Conservation (phyloP, 2,888 invertebrate genomes). For the Athalia cordata region DNA sequence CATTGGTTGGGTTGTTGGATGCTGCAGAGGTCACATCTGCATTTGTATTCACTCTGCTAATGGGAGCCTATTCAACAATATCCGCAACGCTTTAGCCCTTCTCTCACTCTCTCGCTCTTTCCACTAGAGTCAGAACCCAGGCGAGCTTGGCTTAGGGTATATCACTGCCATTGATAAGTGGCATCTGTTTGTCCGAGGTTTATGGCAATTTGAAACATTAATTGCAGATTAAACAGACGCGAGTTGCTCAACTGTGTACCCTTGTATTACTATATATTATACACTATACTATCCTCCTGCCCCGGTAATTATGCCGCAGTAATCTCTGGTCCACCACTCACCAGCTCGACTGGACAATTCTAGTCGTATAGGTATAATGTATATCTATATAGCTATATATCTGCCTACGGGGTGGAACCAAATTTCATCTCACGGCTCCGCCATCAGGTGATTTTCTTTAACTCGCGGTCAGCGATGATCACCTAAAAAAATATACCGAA, state of each 20-base stretch:
- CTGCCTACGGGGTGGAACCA: neutral
- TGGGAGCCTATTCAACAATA: conserved; percentile 42
- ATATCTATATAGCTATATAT: conserved; percentile 48
- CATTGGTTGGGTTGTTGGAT: neutral
- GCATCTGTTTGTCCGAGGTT: conserved; percentile 64
- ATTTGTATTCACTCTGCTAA: conserved; percentile 21
- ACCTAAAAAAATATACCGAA: too few species aligned
- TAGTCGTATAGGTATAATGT: conserved; percentile 39
- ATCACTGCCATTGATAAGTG: conserved; percentile 66
- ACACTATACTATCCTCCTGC: conserved; percentile 28
- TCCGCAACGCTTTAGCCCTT: conserved; percentile 41
- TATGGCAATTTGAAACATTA: conserved; percentile 72
- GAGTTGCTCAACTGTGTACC: conserved; percentile 46
- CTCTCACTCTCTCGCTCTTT: too few species aligned
- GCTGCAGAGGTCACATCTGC: neutral
- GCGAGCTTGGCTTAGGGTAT: conserved; percentile 50
- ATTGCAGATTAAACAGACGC: conserved; percentile 71
- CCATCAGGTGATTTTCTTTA: too few species aligned
- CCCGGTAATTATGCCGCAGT: conserved; percentile 69
- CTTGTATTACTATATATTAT: conserved; percentile 25
- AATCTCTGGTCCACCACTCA: conserved; percentile 70
- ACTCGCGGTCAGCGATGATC: too few species aligned
- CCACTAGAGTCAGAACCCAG: too few species aligned
- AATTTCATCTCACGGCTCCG: too few species aligned
- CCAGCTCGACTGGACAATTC: conserved; percentile 60